Conservation (phyloP, 30 jellyfish, hydroid and myxozoan genomes). For the Sanderia malayensis region DNA sequence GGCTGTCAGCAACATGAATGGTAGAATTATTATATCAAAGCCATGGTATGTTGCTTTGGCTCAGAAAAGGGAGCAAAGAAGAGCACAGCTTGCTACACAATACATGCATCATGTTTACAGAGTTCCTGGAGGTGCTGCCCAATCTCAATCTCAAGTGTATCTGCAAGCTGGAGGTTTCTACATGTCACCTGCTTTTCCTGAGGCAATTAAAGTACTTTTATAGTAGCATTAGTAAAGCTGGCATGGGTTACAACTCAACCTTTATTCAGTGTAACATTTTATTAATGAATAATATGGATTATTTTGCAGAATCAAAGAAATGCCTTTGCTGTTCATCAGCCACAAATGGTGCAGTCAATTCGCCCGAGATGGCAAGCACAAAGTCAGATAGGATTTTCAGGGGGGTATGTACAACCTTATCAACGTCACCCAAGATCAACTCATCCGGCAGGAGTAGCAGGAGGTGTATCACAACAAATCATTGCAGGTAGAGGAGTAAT, state of each 20-base stretch:
- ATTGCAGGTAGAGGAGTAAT: conserved; percentile 10
- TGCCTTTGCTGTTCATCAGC: conserved; percentile 75
- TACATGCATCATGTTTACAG: conserved; percentile 88
- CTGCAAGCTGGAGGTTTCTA: conserved; percentile 74
- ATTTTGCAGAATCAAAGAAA: conserved; percentile 59
- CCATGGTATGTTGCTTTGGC: conserved; percentile 99
- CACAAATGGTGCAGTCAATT: conserved; percentile 45
- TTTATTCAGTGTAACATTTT: too few species aligned
- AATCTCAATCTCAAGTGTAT: conserved; percentile 67
- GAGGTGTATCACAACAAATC: conserved; percentile 12
- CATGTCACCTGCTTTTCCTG: conserved; percentile 78
- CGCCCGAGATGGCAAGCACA: conserved; percentile 61
- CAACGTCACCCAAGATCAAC: conserved; percentile 52
- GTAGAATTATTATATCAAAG: conserved; percentile 79
- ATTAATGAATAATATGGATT: too few species aligned
- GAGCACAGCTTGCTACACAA: conserved; percentile 96
- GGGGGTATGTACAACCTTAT: conserved; percentile 30
- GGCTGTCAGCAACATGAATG: conserved; percentile 96
- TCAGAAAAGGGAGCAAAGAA: conserved; percentile 95
- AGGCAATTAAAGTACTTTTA: too few species aligned
- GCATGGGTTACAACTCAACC: too few species aligned
- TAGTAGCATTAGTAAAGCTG: too few species aligned
- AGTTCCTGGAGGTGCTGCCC: conserved; percentile 48
- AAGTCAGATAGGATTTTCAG: conserved; percentile 34
- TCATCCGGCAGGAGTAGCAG: conserved; percentile 40